A percentile compares a stretch with the other conserved stretches of the same genome.
Evolutionary conservation across 2,888 invertebrate genomes (phyloP).

Genomic region (Drosophila mulleri): DNA sequence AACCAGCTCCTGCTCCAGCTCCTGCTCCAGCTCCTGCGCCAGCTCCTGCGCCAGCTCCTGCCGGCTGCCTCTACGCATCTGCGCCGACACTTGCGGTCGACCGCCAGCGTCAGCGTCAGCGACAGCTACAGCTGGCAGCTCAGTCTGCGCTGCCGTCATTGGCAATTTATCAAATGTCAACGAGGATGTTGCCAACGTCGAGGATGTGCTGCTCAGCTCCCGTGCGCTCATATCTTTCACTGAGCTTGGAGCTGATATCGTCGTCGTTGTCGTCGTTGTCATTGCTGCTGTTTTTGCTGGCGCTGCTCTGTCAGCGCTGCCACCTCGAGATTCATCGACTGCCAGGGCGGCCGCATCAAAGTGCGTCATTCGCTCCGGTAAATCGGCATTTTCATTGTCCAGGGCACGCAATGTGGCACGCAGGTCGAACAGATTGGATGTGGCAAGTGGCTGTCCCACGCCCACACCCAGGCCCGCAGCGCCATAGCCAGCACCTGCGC

Average conservation of each 20-base stretch:
- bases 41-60: slow-evolving; percentile 34
- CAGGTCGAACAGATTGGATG: slow-evolving; percentile 71
- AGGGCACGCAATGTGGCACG: slow-evolving; percentile 74
- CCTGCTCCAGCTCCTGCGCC: slow-evolving; percentile 28
- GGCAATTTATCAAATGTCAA: slow-evolving; percentile 78
- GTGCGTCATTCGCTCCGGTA: slow-evolving; percentile 69
- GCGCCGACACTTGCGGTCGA: slow-evolving; percentile 61
- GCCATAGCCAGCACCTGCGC: slow-evolving; percentile 5
- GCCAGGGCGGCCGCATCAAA: slow-evolving; percentile 40
- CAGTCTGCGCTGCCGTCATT: slow-evolving; percentile 61
- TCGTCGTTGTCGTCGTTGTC: slow-evolving; percentile 1
- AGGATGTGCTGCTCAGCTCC: slow-evolving; percentile 69
- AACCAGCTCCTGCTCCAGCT: slow-evolving; percentile 36
- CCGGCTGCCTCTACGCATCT: slow-evolving; percentile 25
- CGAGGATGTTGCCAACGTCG: slow-evolving; percentile 74
- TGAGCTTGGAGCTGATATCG: slow-evolving; percentile 23
- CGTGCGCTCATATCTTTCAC: slow-evolving; percentile 48
- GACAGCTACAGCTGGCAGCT: slow-evolving; percentile 61
- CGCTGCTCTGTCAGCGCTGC: slow-evolving; percentile 15
- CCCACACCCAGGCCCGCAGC: slow-evolving; percentile 1
- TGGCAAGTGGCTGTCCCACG: slow-evolving; percentile 43
- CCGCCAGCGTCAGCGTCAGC: slow-evolving; percentile 38
- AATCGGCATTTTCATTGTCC: slow-evolving; percentile 77
- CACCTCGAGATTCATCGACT: slow-evolving; percentile 25
- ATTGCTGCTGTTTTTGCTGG: slow-evolving; percentile 22